Evolutionary conservation across 2,888 invertebrate species (phyloP).

Genomic region (Sicus ferrugineus): DNA sequence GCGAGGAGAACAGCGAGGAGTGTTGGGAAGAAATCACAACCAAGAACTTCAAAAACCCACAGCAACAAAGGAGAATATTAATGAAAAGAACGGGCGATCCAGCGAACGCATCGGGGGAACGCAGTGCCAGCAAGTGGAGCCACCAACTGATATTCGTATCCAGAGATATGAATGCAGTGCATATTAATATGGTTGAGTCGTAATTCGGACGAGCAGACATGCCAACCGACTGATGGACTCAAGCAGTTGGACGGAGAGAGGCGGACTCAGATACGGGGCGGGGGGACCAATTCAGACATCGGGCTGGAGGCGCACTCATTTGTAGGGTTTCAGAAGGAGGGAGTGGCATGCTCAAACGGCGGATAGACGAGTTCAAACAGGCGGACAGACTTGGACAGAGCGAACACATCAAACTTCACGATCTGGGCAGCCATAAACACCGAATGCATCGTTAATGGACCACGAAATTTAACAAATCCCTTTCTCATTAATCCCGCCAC

Average conservation of each 20-base stretch:
- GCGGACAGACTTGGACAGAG: no score
- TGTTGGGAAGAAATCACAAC: background rate
- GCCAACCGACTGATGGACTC: background rate
- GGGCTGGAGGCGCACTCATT: background rate
- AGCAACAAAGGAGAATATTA: constrained; percentile 8
- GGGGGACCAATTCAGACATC: no score
- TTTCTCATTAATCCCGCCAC: constrained; percentile 54
- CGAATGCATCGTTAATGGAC: constrained; percentile 45
- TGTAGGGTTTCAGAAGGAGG: background rate
- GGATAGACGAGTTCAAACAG: no score
- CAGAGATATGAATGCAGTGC: background rate
- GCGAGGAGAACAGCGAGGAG: background rate
- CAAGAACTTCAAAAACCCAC: background rate
- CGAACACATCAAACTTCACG: no score
- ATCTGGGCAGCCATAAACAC: no score
- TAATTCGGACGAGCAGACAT: background rate
- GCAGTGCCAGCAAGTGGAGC: background rate
- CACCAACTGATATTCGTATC: background rate
- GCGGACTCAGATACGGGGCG: no score
- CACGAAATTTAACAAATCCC: constrained; percentile 56
- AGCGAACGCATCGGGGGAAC: background rate
- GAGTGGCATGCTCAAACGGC: no score
- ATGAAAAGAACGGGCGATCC: constrained; percentile 9
- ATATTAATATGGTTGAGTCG: background rate
- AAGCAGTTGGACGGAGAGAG: no score